Conservation (phyloP, 2,888 invertebrate species). For the Quadroppia sp. region DNA sequence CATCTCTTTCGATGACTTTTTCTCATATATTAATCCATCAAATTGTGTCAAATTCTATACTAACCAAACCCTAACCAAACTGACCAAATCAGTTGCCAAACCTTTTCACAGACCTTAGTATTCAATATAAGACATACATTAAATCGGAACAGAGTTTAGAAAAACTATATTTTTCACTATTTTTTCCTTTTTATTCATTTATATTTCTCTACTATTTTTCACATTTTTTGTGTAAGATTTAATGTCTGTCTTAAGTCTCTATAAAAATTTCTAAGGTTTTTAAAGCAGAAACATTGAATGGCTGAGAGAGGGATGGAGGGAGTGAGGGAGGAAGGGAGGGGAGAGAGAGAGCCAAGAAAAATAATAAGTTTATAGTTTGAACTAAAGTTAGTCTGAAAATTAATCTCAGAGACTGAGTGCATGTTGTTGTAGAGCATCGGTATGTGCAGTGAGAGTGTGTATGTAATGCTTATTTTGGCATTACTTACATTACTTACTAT, state of each 20-base stretch:
- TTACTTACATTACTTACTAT: constrained; percentile 27
- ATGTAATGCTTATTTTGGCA: constrained; percentile 29
- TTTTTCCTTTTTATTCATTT: background rate
- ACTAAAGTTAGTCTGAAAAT: background rate
- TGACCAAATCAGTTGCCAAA: constrained; percentile 36
- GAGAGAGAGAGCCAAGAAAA: constrained; percentile 14
- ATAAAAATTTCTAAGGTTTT: background rate
- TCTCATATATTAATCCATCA: constrained; percentile 22
- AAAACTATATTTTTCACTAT: constrained; percentile 5
- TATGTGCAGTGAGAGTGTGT: background rate
- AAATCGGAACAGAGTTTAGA: constrained; percentile 20
- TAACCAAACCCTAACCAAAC: constrained; percentile 29
- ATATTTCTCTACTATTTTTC: background rate
- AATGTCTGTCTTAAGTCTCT: background rate
- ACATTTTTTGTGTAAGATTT: background rate
- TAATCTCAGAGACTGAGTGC: background rate
- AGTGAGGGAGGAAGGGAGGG: background rate
- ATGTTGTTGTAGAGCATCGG: too few relatives aligned
- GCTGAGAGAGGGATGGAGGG: background rate
- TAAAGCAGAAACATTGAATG: background rate
- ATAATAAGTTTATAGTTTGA: background rate
- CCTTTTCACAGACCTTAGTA: constrained; percentile 1
- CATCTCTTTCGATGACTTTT: background rate
- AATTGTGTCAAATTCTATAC: constrained; percentile 22
- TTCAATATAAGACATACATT: background rate